Base-by-base conservation (phyloP, 2,797 vertebrate species). In the Anabas testudineus region DNA sequence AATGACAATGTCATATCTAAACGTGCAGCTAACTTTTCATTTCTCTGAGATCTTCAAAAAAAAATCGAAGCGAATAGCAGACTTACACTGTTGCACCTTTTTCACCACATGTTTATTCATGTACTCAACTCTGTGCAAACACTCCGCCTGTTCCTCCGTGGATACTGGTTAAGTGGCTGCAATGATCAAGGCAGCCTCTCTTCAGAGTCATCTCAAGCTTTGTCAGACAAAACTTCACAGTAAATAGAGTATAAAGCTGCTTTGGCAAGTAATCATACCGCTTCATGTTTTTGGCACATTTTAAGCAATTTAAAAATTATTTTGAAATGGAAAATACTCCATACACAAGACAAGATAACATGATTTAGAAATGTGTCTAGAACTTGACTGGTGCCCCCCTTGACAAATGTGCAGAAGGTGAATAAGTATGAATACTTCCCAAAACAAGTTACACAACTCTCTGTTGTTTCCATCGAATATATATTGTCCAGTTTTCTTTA, bases 21-120 rank as follows among this genome's bases (percentile, higher is more conserved):
- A 56, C 82, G 74, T 90, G 80, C 84, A 85, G 83, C 81, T 84
- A 77, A 83, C 70, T 70, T 71, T 69, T 47, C 3, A 34, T 55
- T 68, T 54, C 8, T 67, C 41, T 55, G 26, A 67, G 48, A 47
- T 67, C 12, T 60, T 15, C n/a, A n/a, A n/a, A 43, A 43, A 51
- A 52, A 57, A 84, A 59, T 28, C 28, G 26, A 28, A 28, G 18
- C 69, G 49, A 68, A 19, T 22, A 15, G 54, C 52, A 56, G 58
- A 61, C 41, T 60, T 36, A 34, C 32, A 58, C 18, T 66, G 21
- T 79, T 57, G 71, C 77, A 82, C 56, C 63, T 81, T 84, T 46
- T 66, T 43, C 13, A 1, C 49, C 28, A 4, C 45, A 7, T 49
- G 39, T 73, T 67, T 43, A 52, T 76, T 51, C 39, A 47, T 37